These are phyloP conservation scores for Ips typographus DNA, from an alignment of 1,140 invertebrate species.

Conservation along the genomic window DNA sequence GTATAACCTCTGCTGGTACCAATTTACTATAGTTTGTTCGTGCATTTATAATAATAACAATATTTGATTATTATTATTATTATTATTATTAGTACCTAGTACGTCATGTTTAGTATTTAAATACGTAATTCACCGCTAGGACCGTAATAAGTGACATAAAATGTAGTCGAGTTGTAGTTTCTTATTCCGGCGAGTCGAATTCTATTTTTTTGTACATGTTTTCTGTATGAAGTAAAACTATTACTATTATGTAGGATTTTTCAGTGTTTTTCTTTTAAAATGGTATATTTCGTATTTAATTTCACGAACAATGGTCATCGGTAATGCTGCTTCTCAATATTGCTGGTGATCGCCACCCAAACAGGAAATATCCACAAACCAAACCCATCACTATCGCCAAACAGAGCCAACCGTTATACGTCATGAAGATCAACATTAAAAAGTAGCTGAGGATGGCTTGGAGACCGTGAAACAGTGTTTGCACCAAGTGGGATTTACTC, in stretches of 20 bases:
- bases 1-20: too few relatives aligned
- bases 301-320: slow-evolving; percentile 24
- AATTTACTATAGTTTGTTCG: too few relatives aligned
- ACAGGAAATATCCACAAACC: slow-evolving; percentile 88
- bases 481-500: slow-evolving; percentile 74
- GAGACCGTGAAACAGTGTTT: slow-evolving; percentile 85
- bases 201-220: too few relatives aligned
- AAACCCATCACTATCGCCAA: slow-evolving; percentile 84
- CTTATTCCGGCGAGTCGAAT: too few relatives aligned
- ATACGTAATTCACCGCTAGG: too few relatives aligned
- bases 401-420: slow-evolving; percentile 94
- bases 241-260: neutral
- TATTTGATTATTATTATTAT: too few relatives aligned
- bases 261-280: neutral
- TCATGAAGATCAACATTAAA: slow-evolving; percentile 98
- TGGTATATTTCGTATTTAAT: neutral
- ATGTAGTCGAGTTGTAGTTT: too few relatives aligned
- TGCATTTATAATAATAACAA: too few relatives aligned
- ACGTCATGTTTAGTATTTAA: too few relatives aligned
- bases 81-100: too few relatives aligned
- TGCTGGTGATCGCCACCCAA: slow-evolving; percentile 86
- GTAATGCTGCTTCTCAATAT: neutral
- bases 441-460: slow-evolving; percentile 90
- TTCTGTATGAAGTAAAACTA: too few relatives aligned
- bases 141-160: too few relatives aligned